These are phyloP conservation scores for Amazona guildingii DNA, from an alignment of 2,113 vertebrate species.

Conservation along the genomic window DNA sequence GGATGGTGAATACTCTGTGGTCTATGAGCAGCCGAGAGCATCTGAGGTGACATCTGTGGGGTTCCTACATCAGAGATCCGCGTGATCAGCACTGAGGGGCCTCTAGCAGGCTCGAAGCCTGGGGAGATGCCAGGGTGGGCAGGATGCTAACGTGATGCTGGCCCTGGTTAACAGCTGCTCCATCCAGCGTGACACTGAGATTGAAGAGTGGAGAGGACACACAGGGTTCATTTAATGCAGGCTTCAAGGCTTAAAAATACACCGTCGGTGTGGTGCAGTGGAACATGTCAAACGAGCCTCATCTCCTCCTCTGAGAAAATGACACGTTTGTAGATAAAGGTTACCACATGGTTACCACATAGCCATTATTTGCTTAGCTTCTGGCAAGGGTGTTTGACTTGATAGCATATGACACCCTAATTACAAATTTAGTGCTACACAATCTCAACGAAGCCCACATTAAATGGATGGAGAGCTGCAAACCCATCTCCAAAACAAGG, in stretches of 20 bases:
- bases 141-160: neutral
- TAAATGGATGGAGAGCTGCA: constrained; percentile 42
- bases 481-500: constrained; percentile 44
- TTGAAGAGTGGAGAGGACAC: neutral
- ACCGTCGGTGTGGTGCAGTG: neutral
- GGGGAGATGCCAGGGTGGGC: neutral
- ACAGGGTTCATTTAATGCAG: neutral
- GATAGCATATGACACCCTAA: constrained; percentile 46
- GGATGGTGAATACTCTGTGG: neutral
- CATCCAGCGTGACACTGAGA: neutral
- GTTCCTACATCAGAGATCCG: neutral
- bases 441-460: constrained; percentile 23
- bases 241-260: constrained; percentile 6
- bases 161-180: neutral
- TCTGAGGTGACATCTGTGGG: neutral
- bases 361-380: constrained; percentile 46
- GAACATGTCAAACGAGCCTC: constrained; percentile 6
- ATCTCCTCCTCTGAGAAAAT: neutral
- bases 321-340: constrained; percentile 7
- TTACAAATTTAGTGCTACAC: constrained; percentile 45
- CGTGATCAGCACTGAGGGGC: neutral
- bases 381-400: constrained; percentile 22
- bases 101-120: neutral
- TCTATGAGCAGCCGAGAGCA: neutral
- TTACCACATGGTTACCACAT: constrained; percentile 6